Percentiles rank a stretch among this genome's conserved stretches.
These are phyloP conservation scores for Tridacna crocea DNA, from an alignment of 2,888 invertebrate species.

Conservation along the genomic window DNA sequence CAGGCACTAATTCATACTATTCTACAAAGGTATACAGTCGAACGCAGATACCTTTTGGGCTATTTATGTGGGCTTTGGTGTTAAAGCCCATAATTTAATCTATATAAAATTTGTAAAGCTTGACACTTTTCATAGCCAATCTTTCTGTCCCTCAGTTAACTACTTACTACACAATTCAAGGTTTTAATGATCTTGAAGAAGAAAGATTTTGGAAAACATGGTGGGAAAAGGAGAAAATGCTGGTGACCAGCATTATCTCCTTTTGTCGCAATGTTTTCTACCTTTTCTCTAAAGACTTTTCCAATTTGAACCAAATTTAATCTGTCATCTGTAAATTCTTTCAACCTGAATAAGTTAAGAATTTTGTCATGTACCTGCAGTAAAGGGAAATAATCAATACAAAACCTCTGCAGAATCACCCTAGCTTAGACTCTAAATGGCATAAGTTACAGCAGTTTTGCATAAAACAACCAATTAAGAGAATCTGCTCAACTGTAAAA, in stretches of 20 bases:
- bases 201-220: background rate
- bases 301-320: no score
- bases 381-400: no score
- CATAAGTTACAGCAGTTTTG: no score
- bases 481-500: no score
- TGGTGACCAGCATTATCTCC: background rate
- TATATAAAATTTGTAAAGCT: slow-evolving; percentile 5
- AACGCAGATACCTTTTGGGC: slow-evolving; percentile 19
- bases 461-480: no score
- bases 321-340: no score
- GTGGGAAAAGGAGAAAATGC: background rate
- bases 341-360: no score
- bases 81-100: slow-evolving; percentile 20
- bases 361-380: no score
- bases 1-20: slow-evolving; percentile 35
- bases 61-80: slow-evolving; percentile 17
- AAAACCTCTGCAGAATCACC: no score
- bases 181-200: background rate
- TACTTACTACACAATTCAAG: background rate
- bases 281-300: no score
- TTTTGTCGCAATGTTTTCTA: background rate
- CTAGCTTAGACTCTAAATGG: no score
- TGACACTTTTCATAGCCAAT: background rate
- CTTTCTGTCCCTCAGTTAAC: background rate
- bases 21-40: slow-evolving; percentile 9